Percentiles rank a stretch among this genome's conserved stretches.
Evolutionary conservation across 2,113 vertebrate genomes (phyloP).

Genomic region (Anolis sagrei): DNA sequence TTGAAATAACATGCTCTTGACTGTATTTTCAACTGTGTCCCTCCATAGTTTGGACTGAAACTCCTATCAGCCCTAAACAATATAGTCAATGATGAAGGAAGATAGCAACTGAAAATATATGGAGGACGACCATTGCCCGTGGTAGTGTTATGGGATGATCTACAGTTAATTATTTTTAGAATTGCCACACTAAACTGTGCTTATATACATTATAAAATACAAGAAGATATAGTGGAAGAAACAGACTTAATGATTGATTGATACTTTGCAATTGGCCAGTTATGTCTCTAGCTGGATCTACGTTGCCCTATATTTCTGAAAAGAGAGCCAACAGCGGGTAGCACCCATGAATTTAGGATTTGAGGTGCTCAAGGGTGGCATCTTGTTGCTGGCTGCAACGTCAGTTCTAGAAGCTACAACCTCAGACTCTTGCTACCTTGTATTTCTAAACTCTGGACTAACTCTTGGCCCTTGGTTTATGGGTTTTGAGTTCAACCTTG

Average conservation of each 20-base stretch:
- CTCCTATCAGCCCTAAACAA: not conserved
- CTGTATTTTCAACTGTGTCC: not conserved
- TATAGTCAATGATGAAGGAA: not conserved
- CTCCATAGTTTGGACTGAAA: not conserved
- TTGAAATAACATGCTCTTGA: too few relatives aligned
- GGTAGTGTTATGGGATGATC: not conserved
- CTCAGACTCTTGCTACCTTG: too few relatives aligned
- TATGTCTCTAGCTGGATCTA: not conserved
- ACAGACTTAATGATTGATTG: not conserved
- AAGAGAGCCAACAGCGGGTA: too few relatives aligned
- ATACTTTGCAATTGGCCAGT: not conserved
- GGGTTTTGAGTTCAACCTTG: too few relatives aligned
- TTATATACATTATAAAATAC: not conserved
- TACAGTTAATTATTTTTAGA: not conserved
- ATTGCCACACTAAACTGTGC: not conserved
- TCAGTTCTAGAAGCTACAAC: too few relatives aligned
- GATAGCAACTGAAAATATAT: not conserved
- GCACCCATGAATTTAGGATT: too few relatives aligned
- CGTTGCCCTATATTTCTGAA: too few relatives aligned
- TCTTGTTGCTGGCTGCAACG: too few relatives aligned
- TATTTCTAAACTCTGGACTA: too few relatives aligned
- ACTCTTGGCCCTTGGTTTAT: too few relatives aligned
- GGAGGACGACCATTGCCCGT: not conserved
- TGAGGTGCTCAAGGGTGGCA: too few relatives aligned
- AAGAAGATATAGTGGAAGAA: not conserved